Conservation (phyloP, 1,140 invertebrate species). For the Drosophila littoralis region DNA sequence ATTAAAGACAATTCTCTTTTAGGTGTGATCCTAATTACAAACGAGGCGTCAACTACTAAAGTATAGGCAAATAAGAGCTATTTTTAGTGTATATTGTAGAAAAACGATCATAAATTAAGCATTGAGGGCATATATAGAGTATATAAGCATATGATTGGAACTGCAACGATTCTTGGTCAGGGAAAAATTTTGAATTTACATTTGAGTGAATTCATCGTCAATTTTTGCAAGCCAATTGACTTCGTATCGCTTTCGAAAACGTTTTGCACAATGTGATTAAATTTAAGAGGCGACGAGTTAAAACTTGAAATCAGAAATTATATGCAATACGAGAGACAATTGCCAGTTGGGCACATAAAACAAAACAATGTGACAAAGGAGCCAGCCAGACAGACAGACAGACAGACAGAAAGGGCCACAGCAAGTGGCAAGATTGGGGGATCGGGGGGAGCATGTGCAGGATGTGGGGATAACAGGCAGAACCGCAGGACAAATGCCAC, state of each 20-base stretch:
- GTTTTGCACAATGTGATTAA: constrained; percentile 65
- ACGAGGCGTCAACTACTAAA: too few species aligned
- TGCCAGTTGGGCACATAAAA: constrained; percentile 60
- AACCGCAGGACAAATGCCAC: constrained; percentile 19
- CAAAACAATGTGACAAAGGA: constrained; percentile 55
- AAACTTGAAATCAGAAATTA: constrained; percentile 74
- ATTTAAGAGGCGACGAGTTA: constrained; percentile 71
- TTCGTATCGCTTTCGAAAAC: constrained; percentile 11
- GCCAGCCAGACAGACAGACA: neutral
- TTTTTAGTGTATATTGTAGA: too few species aligned
- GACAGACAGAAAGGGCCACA: constrained; percentile 1
- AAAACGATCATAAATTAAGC: too few species aligned
- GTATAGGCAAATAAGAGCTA: too few species aligned
- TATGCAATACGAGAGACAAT: constrained; percentile 56
- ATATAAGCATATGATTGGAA: too few species aligned
- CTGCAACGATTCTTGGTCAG: too few species aligned
- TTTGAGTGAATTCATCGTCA: neutral
- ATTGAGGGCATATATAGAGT: too few species aligned
- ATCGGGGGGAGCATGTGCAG: neutral
- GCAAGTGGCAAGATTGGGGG: constrained; percentile 4
- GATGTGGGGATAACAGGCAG: constrained; percentile 14
- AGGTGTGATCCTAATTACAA: too few species aligned
- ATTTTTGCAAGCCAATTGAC: constrained; percentile 20
- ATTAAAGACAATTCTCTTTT: too few species aligned
- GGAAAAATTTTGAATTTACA: neutral